phyloP scores from a whole-genome alignment of 2,113 vertebrate genomes.

The Polypterus senegalus region DNA sequence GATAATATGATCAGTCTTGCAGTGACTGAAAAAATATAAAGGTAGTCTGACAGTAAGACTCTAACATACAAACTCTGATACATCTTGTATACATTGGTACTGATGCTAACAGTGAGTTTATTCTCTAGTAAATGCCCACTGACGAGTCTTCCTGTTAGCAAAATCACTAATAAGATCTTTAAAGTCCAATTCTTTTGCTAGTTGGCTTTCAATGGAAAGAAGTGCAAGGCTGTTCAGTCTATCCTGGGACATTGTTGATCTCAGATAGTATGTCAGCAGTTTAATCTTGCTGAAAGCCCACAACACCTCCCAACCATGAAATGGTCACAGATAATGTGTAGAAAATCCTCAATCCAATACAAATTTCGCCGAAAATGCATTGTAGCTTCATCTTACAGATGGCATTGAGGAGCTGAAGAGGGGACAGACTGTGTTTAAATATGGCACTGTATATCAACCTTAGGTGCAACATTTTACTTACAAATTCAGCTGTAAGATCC shows the following conservation, averaged over 20 bases:
- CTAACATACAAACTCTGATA: no score
- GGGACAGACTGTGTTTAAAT: slow-evolving; percentile 11
- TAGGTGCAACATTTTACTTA: slow-evolving; percentile 1
- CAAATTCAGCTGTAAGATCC: no score
- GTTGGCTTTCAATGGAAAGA: slow-evolving; percentile 14
- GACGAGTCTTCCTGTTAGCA: not conserved
- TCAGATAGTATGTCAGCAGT: slow-evolving; percentile 13
- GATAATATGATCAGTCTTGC: no score
- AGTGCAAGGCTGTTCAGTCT: slow-evolving; percentile 18
- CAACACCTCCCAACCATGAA: no score
- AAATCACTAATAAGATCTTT: slow-evolving; percentile 16
- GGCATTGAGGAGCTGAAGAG: slow-evolving; percentile 4
- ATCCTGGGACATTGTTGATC: slow-evolving; percentile 15
- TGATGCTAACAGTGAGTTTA: no score
- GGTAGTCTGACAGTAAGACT: no score
- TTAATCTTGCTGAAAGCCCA: slow-evolving; percentile 16
- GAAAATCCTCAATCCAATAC: slow-evolving; percentile 11
- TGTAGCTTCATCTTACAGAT: slow-evolving; percentile 17
- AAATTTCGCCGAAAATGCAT: slow-evolving; percentile 13
- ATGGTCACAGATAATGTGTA: slow-evolving; percentile 1
- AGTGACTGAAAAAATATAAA: no score
- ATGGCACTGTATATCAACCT: slow-evolving; percentile 6
- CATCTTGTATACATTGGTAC: no score
- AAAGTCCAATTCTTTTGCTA: slow-evolving; percentile 14
- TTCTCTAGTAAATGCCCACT: no score